These are phyloP conservation scores for Orthosia incerta DNA, from an alignment of 2,888 invertebrate genomes.

Conservation along the genomic window DNA sequence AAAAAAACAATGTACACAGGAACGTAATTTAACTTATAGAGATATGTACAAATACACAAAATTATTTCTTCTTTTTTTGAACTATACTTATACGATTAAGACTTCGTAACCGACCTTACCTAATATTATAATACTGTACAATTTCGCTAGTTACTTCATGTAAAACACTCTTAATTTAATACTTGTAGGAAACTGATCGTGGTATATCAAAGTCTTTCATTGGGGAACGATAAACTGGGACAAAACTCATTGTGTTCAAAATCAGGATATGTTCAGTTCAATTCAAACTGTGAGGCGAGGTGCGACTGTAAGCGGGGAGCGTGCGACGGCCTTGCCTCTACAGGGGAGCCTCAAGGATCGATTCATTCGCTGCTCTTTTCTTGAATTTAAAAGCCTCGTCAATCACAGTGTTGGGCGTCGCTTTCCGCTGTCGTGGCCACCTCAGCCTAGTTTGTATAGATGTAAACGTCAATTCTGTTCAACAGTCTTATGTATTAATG, in stretches of 20 bases:
- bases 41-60: conserved; percentile 90
- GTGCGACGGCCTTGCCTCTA: conserved; percentile 24
- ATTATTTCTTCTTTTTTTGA: conserved; percentile 77
- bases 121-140: conserved; percentile 90
- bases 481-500: conserved; percentile 86
- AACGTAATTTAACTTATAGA: conserved; percentile 89
- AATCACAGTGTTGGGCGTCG: conserved; percentile 54
- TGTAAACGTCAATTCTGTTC: conserved; percentile 88
- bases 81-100: conserved; percentile 87
- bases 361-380: conserved; percentile 26
- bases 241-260: conserved; percentile 65
- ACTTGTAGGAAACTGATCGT: conserved; percentile 86
- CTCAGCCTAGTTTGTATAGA: conserved; percentile 71
- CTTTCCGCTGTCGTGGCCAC: conserved; percentile 41
- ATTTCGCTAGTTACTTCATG: conserved; percentile 89
- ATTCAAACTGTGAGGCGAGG: conserved; percentile 74
- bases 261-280: conserved; percentile 83
- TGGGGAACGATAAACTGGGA: conserved; percentile 77
- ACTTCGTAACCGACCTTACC: conserved; percentile 83
- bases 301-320: conserved; percentile 31
- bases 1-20: conserved; percentile 86
- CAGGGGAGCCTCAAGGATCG: conserved; percentile 34
- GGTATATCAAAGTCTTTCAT: conserved; percentile 84
- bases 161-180: conserved; percentile 87
- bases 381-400: conserved; percentile 42